Base-by-base conservation (phyloP, 2,113 vertebrate genomes). In the Oncorhynchus gorbuscha region DNA sequence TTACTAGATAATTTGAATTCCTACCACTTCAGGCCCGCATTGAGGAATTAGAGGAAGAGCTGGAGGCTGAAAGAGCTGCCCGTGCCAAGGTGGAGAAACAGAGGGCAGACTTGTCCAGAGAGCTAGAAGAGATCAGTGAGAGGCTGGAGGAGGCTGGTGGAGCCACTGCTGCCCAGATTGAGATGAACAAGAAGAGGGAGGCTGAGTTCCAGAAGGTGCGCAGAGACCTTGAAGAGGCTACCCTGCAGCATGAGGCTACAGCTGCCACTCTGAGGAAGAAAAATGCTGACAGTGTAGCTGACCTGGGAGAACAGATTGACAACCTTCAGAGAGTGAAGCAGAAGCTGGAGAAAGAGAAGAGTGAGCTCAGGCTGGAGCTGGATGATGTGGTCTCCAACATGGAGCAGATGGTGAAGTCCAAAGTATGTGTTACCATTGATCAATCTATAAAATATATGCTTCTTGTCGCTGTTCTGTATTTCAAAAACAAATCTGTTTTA, bases 91-190 rank as follows among this genome's bases (percentile, higher is more conserved):
- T 94, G 81, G 95, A 96, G 90, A 96, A 96, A 83, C 92, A 95
- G 66, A 94, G 95, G 30, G 92, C 95, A 0, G 95, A 96, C 59
- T 86, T 96, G 55, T 70, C 95, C 1, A 90, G 96, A 49, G 96
- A 97, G 85, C 91, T 97, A 79, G 96, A 97, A 85, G 96, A 98
- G 91, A 94, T 97, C 91, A 96, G 95, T 0, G 96, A 98, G 87
- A 78, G 96, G 9, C 90, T 98, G 90, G 96, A 97, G 80, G 96
- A 97, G 79, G 95, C 96, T 0, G 95, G 95, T 0, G 95, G 95
- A 0, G 94, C 95, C 91, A 95, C 95, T 0, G 82, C 94, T 0
- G 93, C 90, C 9, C 95, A 96, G 93, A 81, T 96, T 0, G 95
- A 96, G 88, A 92, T 96, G 88, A 96, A 95, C 92, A 96, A 96